phyloP scores from a whole-genome alignment of 23 tunicate species.

The Corella eumyota region DNA sequence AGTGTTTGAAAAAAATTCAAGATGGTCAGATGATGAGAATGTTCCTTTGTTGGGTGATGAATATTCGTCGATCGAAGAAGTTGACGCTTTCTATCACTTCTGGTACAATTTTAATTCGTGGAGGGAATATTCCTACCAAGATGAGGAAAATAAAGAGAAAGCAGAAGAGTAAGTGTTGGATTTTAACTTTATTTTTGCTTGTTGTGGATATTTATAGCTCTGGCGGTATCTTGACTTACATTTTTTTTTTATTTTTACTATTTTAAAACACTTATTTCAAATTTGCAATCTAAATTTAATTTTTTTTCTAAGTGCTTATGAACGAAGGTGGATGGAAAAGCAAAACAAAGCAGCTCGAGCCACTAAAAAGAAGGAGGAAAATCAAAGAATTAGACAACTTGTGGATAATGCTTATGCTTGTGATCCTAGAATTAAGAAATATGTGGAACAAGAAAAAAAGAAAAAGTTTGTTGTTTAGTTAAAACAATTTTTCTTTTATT shows the following conservation, averaged over 20 bases:
- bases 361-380: slow-evolving; percentile 86
- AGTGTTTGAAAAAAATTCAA: slow-evolving; percentile 71
- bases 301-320: slow-evolving; percentile 41
- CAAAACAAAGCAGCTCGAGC: slow-evolving; percentile 80
- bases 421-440: slow-evolving; percentile 78
- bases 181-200: no score
- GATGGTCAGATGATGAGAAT: slow-evolving; percentile 57
- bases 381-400: slow-evolving; percentile 69
- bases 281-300: background rate
- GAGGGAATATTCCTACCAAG: slow-evolving; percentile 84
- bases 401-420: slow-evolving; percentile 91
- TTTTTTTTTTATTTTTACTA: background rate
- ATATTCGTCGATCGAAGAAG: slow-evolving; percentile 57
- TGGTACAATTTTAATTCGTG: slow-evolving; percentile 96
- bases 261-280: background rate
- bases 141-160: slow-evolving; percentile 84
- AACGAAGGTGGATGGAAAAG: slow-evolving; percentile 94
- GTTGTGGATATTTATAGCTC: background rate
- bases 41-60: slow-evolving; percentile 73
- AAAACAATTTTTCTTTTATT: no score
- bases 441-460: slow-evolving; percentile 64
- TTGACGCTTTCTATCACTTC: slow-evolving; percentile 64
- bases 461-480: slow-evolving; percentile 55
- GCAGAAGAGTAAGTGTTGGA: slow-evolving; percentile 77
- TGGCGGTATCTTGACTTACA: background rate